Percentiles rank a stretch among this genome's conserved stretches.
Evolutionary conservation across 2,797 vertebrate species (phyloP).

Genomic region (Tamandua tetradactyla): DNA sequence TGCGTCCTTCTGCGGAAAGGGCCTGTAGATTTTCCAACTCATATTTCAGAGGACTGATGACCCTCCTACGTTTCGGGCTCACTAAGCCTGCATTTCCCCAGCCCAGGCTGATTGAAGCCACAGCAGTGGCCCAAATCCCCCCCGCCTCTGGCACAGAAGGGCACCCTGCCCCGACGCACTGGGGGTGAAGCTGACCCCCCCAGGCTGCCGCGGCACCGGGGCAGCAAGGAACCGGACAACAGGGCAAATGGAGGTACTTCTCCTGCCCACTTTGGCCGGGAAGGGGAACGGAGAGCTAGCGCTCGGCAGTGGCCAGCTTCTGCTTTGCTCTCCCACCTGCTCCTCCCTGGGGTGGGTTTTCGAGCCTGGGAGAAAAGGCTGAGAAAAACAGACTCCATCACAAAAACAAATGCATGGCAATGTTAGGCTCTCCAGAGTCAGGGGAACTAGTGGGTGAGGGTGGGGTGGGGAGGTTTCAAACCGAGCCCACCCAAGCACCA

Average conservation of each 20-base stretch:
- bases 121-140: no score
- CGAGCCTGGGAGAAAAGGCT: not conserved
- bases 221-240: rapidly evolving
- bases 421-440: not conserved
- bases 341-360: not conserved
- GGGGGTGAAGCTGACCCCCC: not conserved
- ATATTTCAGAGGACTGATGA: not conserved
- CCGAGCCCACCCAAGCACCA: not conserved
- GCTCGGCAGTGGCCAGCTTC: rapidly evolving
- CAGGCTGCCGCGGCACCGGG: not conserved
- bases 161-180: rapidly evolving
- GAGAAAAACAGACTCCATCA: rapidly evolving
- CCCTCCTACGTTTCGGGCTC: rapidly evolving
- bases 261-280: not conserved
- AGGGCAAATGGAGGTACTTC: rapidly evolving
- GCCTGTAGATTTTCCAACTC: not conserved
- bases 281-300: rapidly evolving
- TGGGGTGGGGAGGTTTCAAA: not conserved
- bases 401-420: not conserved
- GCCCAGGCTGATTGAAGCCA: not conserved
- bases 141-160: no score
- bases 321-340: not conserved
- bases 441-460: not conserved
- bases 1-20: not conserved
- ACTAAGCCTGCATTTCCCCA: no score